These are phyloP conservation scores for Aptenodytes forsteri DNA, from an alignment of 2,113 vertebrate species.

Conservation along the genomic window DNA sequence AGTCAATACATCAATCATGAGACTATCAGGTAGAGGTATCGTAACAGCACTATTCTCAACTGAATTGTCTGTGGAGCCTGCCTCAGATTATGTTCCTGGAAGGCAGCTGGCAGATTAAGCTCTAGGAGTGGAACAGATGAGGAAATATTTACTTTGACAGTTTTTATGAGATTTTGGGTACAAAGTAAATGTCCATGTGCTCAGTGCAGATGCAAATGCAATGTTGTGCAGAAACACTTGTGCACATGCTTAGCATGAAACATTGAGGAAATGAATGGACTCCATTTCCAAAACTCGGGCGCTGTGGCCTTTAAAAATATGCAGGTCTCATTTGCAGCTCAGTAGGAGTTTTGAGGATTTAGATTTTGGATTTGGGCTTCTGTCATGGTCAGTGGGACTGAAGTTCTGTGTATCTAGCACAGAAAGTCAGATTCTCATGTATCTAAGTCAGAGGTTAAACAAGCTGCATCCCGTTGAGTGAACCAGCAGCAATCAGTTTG, in stretches of 20 bases:
- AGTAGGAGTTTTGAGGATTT: not conserved
- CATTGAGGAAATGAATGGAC: not conserved
- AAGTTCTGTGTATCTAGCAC: not conserved
- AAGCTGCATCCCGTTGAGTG: not conserved
- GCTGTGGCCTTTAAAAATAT: not conserved
- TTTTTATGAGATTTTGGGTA: not conserved
- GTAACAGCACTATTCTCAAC: not conserved
- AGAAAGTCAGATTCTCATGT: not conserved
- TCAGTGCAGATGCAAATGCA: not conserved
- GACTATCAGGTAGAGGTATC: not conserved
- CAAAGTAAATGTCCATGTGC: not conserved
- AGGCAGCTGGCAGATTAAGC: not conserved
- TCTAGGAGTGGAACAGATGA: not conserved
- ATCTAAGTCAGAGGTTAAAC: not conserved
- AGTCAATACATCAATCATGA: not conserved
- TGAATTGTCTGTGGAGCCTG: fast-evolving
- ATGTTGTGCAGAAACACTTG: not conserved
- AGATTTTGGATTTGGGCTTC: not conserved
- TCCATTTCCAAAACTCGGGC: not conserved
- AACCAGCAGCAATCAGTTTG: not conserved
- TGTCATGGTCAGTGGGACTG: not conserved
- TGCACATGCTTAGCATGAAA: not conserved
- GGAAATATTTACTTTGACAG: not conserved
- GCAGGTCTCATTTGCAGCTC: not conserved
- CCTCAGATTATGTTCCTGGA: not conserved